These are phyloP conservation scores for Steinernema carpocapsae DNA, from an alignment of 2,888 invertebrate genomes.

Conservation along the genomic window DNA sequence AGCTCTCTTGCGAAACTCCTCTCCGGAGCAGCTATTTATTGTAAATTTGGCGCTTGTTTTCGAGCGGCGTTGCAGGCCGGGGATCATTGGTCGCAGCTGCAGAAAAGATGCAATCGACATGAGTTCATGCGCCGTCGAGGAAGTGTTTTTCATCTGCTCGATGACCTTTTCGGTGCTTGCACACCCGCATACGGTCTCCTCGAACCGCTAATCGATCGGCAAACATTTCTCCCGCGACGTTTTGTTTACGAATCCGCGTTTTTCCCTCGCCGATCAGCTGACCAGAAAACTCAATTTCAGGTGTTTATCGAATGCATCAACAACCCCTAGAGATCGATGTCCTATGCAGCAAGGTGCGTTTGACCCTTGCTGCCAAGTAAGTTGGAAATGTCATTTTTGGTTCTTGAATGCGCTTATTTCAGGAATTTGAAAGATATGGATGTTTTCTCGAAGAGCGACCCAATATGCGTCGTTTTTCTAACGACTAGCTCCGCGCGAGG, in stretches of 20 bases:
- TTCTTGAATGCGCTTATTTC: constrained; percentile 34
- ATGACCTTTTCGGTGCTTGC: not conserved
- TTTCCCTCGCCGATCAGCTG: not conserved
- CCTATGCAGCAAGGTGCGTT: not conserved
- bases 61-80: not conserved
- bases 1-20: constrained; percentile 7
- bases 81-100: not conserved
- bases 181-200: not conserved
- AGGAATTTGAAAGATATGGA: constrained; percentile 63
- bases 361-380: constrained; percentile 16
- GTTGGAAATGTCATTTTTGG: not conserved
- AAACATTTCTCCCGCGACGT: not conserved
- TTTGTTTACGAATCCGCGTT: not conserved
- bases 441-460: constrained; percentile 65
- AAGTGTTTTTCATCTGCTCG: not conserved
- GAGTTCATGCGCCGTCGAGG: not conserved
- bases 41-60: too few relatives aligned
- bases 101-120: not conserved
- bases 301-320: constrained; percentile 19
- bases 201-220: not conserved
- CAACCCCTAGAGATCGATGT: not conserved
- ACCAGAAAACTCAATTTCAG: too few relatives aligned
- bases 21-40: not conserved
- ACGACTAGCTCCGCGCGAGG: constrained; percentile 17
- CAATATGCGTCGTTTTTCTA: constrained; percentile 57